Percentiles rank a stretch among this genome's conserved stretches.
These are phyloP conservation scores for Reinhardtius hippoglossoides DNA, from an alignment of 2,113 vertebrate genomes.

Conservation along the genomic window DNA sequence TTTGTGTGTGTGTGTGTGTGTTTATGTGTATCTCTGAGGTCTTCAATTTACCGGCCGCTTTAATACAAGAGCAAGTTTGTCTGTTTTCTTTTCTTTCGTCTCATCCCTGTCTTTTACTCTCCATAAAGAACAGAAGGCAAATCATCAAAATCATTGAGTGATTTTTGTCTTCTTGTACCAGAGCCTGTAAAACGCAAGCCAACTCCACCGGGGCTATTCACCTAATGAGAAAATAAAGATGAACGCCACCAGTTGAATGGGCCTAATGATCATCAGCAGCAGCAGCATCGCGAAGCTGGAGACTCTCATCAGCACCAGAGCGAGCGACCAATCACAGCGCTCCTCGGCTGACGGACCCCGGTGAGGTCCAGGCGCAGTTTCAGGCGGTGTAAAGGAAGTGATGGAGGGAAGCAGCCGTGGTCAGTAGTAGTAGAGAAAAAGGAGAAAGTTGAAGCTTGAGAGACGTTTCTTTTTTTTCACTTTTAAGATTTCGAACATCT, in stretches of 20 bases:
- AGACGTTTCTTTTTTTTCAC: neutral
- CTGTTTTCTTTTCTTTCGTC: neutral
- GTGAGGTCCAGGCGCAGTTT: constrained; percentile 68
- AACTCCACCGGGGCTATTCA: neutral
- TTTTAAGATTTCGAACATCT: constrained; percentile 8
- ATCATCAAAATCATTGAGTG: neutral
- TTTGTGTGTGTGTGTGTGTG: neutral
- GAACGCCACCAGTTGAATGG: constrained; percentile 69
- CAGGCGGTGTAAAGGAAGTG: constrained; percentile 48
- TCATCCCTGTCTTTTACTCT: neutral
- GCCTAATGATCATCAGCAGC: constrained; percentile 36
- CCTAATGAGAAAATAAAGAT: constrained; percentile 32
- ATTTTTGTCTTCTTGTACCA: neutral
- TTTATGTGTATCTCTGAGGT: constrained; percentile 7
- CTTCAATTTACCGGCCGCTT: constrained; percentile 30
- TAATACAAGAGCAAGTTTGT: neutral
- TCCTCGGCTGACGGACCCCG: constrained; percentile 63
- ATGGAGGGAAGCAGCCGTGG: constrained; percentile 33
- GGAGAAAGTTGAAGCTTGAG: constrained; percentile 54
- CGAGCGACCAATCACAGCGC: constrained; percentile 74
- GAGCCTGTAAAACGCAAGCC: neutral
- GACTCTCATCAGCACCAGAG: constrained; percentile 61
- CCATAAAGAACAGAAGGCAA: neutral
- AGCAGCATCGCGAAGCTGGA: constrained; percentile 17
- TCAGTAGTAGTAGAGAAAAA: constrained; percentile 11